Conservation (phyloP, 2,888 invertebrate genomes). For the Phortica magna region DNA sequence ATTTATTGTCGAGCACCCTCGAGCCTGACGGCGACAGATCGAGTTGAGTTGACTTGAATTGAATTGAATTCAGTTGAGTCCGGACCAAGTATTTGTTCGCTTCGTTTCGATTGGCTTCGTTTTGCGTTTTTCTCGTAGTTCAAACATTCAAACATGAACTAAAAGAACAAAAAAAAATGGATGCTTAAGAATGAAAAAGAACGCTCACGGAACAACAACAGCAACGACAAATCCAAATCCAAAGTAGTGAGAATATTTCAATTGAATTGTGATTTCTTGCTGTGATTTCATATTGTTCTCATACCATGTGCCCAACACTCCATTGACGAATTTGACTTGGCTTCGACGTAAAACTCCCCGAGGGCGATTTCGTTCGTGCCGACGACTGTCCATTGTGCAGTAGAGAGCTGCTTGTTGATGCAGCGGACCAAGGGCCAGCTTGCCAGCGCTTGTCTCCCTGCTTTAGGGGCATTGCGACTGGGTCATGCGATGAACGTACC, state of each 20-base stretch:
- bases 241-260: slow-evolving; percentile 44
- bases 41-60: neutral
- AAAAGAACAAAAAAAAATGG: neutral
- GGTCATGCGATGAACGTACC: neutral
- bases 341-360: slow-evolving; percentile 12
- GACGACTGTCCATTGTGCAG: slow-evolving; percentile 5
- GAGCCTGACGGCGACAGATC: slow-evolving; percentile 41
- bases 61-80: neutral
- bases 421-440: neutral
- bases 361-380: slow-evolving; percentile 34
- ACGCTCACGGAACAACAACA: neutral
- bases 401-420: neutral
- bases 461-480: too few relatives aligned
- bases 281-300: slow-evolving; percentile 39
- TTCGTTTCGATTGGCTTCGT: slow-evolving; percentile 73
- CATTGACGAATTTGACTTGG: neutral
- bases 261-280: slow-evolving; percentile 62
- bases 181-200: neutral
- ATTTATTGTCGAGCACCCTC: slow-evolving; percentile 73
- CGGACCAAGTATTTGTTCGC: neutral
- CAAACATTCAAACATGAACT: neutral
- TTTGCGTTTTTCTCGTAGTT: slow-evolving; percentile 47
- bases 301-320: neutral
- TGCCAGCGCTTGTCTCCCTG: neutral
- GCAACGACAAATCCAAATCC: slow-evolving; percentile 9